Conservation (phyloP, 2,888 invertebrate genomes). For the Augochlorella aurata region DNA sequence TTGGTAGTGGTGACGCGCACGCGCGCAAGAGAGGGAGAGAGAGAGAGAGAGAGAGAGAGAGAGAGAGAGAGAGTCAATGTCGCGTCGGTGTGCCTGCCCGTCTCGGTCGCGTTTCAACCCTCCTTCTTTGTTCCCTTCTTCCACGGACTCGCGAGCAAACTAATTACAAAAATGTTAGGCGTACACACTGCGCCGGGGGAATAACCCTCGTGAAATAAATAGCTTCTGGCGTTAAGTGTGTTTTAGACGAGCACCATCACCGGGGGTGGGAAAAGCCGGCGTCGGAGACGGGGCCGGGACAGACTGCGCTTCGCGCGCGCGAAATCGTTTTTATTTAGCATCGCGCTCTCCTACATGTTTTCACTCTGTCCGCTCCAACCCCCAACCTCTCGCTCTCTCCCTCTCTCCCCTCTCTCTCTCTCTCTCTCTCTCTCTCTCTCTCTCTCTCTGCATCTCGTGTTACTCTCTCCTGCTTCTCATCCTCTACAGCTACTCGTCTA, state of each 20-base stretch:
- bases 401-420: not conserved
- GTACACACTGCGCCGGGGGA: slow-evolving; percentile 43
- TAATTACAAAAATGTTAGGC: slow-evolving; percentile 77
- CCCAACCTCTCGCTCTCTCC: not conserved
- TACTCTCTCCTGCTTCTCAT: not conserved
- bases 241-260: slow-evolving; percentile 56
- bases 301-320: slow-evolving; percentile 35
- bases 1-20: slow-evolving; percentile 1
- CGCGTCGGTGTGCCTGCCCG: slow-evolving; percentile 43
- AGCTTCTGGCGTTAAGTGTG: slow-evolving; percentile 69
- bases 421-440: no score
- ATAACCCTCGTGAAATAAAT: slow-evolving; percentile 69
- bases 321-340: slow-evolving; percentile 46
- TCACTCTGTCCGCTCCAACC: not conserved
- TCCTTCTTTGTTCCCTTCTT: slow-evolving; percentile 62
- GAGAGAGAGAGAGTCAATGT: no score
- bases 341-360: slow-evolving; percentile 17
- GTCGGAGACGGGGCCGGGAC: not conserved
- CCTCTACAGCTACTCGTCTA: not conserved
- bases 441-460: not conserved
- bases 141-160: slow-evolving; percentile 70
- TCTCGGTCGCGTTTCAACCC: slow-evolving; percentile 57
- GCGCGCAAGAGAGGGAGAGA: not conserved
- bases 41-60: no score
- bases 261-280: not conserved